Evolutionary conservation across 92 coral and sea anemone genomes (phyloP).

Genomic region (Diadumene lineata): DNA sequence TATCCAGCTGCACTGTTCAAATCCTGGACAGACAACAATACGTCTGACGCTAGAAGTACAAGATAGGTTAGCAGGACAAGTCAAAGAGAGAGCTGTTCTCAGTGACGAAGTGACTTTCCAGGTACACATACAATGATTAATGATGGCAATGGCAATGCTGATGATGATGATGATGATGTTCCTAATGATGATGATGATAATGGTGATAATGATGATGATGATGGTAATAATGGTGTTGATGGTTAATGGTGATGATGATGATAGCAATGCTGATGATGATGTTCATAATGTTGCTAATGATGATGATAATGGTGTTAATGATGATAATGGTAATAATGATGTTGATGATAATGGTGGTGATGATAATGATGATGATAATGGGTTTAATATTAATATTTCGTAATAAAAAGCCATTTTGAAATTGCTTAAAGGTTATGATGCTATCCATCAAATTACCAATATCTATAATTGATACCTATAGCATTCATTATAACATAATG

Average conservation of each 20-base stretch:
- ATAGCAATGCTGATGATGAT: too few species aligned
- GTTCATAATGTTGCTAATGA: not conserved
- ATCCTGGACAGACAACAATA: conserved; percentile 92
- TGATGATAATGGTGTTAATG: not conserved
- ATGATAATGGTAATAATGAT: too few species aligned
- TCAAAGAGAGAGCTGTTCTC: conserved; percentile 48
- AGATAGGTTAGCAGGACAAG: conserved; percentile 66
- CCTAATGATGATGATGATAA: too few species aligned
- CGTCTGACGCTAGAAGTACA: conserved; percentile 67
- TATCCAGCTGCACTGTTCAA: conserved; percentile 73
- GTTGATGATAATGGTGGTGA: too few species aligned
- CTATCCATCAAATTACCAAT: not conserved
- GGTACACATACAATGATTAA: conserved; percentile 35
- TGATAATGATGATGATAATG: too few species aligned
- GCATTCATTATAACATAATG: too few species aligned
- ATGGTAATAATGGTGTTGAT: too few species aligned
- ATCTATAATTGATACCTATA: too few species aligned
- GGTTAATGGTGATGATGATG: too few species aligned
- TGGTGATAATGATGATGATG: not conserved
- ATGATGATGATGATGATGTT: too few species aligned
- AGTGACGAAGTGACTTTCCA: conserved; percentile 91
- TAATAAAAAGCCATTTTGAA: not conserved
- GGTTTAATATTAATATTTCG: too few species aligned
- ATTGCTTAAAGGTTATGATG: not conserved
- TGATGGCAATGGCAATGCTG: not conserved